A percentile compares a stretch with the other conserved stretches of the same genome.
These are phyloP conservation scores for Lateolabrax maculatus DNA, from an alignment of 2,797 vertebrate genomes.

Conservation along the genomic window DNA sequence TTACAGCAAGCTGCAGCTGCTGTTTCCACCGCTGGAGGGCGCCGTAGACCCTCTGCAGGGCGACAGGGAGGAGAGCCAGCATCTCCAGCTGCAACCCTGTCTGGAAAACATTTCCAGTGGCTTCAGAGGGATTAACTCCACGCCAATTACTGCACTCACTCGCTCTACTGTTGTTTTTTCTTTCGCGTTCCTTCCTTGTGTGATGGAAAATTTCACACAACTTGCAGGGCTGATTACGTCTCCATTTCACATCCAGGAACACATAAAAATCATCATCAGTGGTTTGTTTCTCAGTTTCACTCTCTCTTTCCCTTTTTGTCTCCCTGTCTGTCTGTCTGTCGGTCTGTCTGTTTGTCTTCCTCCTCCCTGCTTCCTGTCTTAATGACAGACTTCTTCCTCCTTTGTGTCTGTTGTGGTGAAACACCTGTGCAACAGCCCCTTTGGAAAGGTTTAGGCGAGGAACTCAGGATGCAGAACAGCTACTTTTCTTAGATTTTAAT, in stretches of 20 bases:
- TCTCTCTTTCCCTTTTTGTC: background rate
- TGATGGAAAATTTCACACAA: background rate
- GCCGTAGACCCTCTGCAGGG: background rate
- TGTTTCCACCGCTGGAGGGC: constrained; percentile 50
- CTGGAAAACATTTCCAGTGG: constrained; percentile 40
- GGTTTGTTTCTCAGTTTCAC: background rate
- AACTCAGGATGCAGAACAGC: too few species aligned
- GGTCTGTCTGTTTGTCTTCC: background rate
- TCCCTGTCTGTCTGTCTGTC: background rate
- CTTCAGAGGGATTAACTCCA: constrained; percentile 31
- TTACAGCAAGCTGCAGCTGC: background rate
- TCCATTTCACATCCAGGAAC: background rate
- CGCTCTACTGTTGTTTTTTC: background rate
- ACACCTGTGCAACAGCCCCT: constrained; percentile 38
- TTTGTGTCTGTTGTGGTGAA: constrained; percentile 48
- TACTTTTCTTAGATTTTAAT: background rate
- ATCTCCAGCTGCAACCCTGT: constrained; percentile 49
- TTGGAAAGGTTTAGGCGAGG: background rate
- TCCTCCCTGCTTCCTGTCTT: constrained; percentile 52
- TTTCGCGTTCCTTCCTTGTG: background rate
- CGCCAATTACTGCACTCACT: constrained; percentile 24
- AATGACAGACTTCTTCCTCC: constrained; percentile 60
- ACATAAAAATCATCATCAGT: background rate
- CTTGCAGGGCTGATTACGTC: too few species aligned
- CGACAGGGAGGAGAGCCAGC: constrained; percentile 3